Evolutionary conservation across 2,113 vertebrate species (phyloP), one percentile per base, ranked within the genome.

Genomic region (Archocentrus centrarchus): DNA sequence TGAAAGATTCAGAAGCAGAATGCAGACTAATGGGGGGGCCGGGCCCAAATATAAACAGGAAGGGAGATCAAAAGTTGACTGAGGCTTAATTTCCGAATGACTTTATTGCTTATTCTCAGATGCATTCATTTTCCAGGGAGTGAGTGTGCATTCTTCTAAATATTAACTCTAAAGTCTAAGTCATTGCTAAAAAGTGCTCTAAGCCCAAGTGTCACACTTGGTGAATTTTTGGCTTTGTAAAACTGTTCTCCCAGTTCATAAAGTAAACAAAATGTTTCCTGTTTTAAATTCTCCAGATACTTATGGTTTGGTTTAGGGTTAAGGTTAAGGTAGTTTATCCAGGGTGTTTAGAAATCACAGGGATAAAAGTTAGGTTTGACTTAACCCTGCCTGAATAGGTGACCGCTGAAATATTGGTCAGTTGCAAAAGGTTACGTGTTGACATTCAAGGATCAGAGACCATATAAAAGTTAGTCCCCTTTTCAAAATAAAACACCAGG

Each of bases 1-100:
- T 94, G 75, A 93, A 92, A 91, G 83, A 93, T 93, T 92, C 39
- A 94, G 55, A 64, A 44, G 89, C 2, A 0, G 59, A 73, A 79
- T 50, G 2, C 70, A 53, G 77, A 39, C 81, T 84, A 75, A 82
- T 82, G 85, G 88, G 76, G 24, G 39, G n/a, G 13, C 6, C 2
- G 2, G 1, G 20, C 35, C 58, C 53, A 35, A 60, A 87, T 60
- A 87, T 75, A 87, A 88, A 89, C 84, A 90, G 80, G 61, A 80
- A 62, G 64, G 50, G 2, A 84, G 60, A 81, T 70, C 55, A 57
- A 63, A 68, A 66, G 75, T 10, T 77, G 53, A 73, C 70, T 11
- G 27, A 9, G 53, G 39, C 60, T 68, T 87, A 75, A 85, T 85
- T 82, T 66, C 32, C 18, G 2, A 57, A 63, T 24, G 4, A n/a